These are phyloP conservation scores for Penaeus monodon DNA, from an alignment of 2,888 invertebrate genomes.

Conservation along the genomic window DNA sequence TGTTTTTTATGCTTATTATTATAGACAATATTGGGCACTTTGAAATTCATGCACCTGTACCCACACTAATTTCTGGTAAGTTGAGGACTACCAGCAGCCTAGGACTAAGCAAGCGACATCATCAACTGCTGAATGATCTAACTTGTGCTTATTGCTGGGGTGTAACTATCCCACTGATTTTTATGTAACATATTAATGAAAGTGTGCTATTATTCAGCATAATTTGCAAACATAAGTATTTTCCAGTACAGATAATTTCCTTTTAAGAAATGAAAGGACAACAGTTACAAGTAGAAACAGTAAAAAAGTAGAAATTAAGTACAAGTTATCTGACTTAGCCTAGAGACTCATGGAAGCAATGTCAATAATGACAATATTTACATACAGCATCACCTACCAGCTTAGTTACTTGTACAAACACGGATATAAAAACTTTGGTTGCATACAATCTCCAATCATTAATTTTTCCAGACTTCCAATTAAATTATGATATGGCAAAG, in stretches of 20 bases:
- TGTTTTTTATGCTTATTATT: not conserved
- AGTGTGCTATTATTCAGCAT: constrained; percentile 16
- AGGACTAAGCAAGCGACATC: constrained; percentile 37
- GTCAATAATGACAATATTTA: constrained; percentile 37
- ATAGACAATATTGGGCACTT: not conserved
- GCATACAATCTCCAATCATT: constrained; percentile 25
- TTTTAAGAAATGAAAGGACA: constrained; percentile 14
- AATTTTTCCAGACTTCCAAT: constrained; percentile 1
- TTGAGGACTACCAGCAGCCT: constrained; percentile 40
- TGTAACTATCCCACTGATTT: constrained; percentile 48
- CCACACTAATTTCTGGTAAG: not conserved
- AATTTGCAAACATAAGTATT: not conserved
- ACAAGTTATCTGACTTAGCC: constrained; percentile 45
- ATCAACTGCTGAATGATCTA: constrained; percentile 31
- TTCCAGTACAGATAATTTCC: constrained; percentile 11
- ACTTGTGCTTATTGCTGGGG: constrained; percentile 44
- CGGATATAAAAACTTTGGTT: constrained; percentile 50
- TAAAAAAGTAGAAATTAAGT: constrained; percentile 61
- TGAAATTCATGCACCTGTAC: not conserved
- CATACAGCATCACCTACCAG: constrained; percentile 38
- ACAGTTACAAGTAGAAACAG: constrained; percentile 47
- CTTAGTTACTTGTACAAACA: constrained; percentile 38
- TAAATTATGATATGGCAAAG: constrained; percentile 13
- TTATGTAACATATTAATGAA: constrained; percentile 23
- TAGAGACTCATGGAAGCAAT: constrained; percentile 46